Evolutionary conservation across 1,140 invertebrate species (phyloP).

Genomic region (Neodiprion virginianus): DNA sequence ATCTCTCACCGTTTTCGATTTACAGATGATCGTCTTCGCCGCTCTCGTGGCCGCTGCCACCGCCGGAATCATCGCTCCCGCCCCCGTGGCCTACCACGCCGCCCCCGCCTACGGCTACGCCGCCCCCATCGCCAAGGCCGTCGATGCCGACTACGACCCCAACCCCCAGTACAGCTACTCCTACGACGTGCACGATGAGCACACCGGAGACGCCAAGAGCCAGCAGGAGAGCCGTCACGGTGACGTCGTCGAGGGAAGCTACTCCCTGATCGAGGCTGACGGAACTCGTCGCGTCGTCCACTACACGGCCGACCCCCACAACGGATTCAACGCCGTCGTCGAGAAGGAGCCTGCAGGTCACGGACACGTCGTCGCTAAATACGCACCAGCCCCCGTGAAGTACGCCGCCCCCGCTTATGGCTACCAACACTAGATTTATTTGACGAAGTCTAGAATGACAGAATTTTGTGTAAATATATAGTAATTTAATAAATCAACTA

Average conservation of each 20-base stretch:
- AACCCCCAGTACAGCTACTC: slow-evolving; percentile 62
- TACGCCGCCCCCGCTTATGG: neutral
- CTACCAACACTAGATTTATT: neutral
- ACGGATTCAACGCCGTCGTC: slow-evolving; percentile 50
- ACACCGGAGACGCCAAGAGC: slow-evolving; percentile 68
- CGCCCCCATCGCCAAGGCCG: slow-evolving; percentile 35
- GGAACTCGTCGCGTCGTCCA: slow-evolving; percentile 40
- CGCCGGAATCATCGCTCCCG: slow-evolving; percentile 38
- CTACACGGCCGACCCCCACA: slow-evolving; percentile 50
- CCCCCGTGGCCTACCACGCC: slow-evolving; percentile 41
- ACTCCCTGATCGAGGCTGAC: slow-evolving; percentile 40
- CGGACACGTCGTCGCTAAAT: no score
- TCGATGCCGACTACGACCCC: slow-evolving; percentile 47
- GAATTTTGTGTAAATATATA: neutral
- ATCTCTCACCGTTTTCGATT: slow-evolving; percentile 7
- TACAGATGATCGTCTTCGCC: slow-evolving; percentile 58
- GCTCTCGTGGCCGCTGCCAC: slow-evolving; percentile 57
- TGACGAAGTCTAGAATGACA: neutral
- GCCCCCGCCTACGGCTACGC: slow-evolving; percentile 36
- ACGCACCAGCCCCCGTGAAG: neutral
- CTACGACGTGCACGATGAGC: slow-evolving; percentile 64
- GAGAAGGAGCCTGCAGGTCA: no score
- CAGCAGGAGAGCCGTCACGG: slow-evolving; percentile 68
- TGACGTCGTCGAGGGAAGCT: slow-evolving; percentile 48
- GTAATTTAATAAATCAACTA: neutral